Base-by-base conservation (phyloP, 2,888 invertebrate species). In the Napeogenes sylphis region DNA sequence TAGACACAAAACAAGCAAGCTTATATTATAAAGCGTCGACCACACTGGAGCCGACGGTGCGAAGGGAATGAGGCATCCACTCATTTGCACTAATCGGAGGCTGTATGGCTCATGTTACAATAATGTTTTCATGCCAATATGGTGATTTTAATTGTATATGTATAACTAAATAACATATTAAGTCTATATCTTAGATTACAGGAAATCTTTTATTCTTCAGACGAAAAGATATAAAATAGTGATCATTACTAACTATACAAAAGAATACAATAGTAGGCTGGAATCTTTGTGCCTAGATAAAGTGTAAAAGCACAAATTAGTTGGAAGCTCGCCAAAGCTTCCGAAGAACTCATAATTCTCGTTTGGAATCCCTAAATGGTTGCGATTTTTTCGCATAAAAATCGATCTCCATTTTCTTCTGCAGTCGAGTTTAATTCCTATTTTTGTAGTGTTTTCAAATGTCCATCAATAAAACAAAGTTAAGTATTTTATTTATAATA, bases 81-180 rank as follows among this genome's bases (percentile, higher is more conserved):
- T 83, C 79, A 75, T 80, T 81, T 73, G 81, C 77, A 73, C 76
- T 85, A 80, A 81, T 82, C 78, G 74, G 75, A 76, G 67, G 68
- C 73, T 75, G 69, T 71, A 64, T 68, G 71, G 75, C 79, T 86
- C 81, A 65, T 65, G 79, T 85, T 86, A 79, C 87, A 79, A 72
- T 74, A 76, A 76, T 72, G 77, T 76, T 84, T 80, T 82, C 78
- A 57, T 56, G 12, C 59, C 51, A 35, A 38, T 51, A 21, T 33
- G 14, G 14, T 51, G 51, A 51, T 51, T 51, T 30, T 51, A 51
- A 51, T 30, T 51, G 10, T 42, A 10, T 42, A 42, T 42, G 12
- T 12, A 8, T 42, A 42, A 42, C 8, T 12, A 42, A 21, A 21
- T 42, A 42, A 42, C 42, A 42, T 42, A 4, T 6, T 38, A 4